Base-by-base conservation (phyloP, 1,140 invertebrate species). In the Psix sp. region DNA sequence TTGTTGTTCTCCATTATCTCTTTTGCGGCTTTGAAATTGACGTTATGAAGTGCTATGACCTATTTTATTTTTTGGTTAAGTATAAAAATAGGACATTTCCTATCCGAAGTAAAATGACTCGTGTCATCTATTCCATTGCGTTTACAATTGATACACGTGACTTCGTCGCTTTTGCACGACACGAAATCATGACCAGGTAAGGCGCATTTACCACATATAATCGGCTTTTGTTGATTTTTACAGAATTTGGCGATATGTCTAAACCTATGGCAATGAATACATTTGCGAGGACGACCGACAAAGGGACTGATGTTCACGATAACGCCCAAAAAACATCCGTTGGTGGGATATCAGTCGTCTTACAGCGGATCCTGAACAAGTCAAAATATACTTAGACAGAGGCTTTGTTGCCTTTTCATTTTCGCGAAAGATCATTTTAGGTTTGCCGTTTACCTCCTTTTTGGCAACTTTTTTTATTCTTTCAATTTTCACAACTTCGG, bases 401-500 rank as follows among this genome's bases (percentile, higher is more conserved):
- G 13, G 13, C 33, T 10, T 11, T 26, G 1, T 45, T 29, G 2
- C 9, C 10, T 33, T 35, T n/a, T 45, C 13, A 15, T 26, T 45
- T 15, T 14, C 15, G 1, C 7, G 5, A 13, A 14, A 31, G 1
- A 2, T 5, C 16, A 20, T 33, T 35, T 35, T 17, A 15, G 4
- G 17, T 35, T 18, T 35, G 0, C 17, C 35, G 16, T 51, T 9
- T 10, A 39, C 14, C 3, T 24, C n/a, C 5, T 36, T 15, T 13
- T 17, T 36, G 2, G 1, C 26, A 1, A 36, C 29, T 35, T 16
- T 57, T 26, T 57, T 43, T 20, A 59, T 59, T 18, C 54, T 45
- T 7, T 59, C 40, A 15, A 46, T 17, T 11, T 59, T 15, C 1
- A 46, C 20, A n/a, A 59, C 46, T 14, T 59, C 40, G 1, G 52